Conservation (phyloP, 2,113 vertebrate species). For the Smithornis capensis region DNA sequence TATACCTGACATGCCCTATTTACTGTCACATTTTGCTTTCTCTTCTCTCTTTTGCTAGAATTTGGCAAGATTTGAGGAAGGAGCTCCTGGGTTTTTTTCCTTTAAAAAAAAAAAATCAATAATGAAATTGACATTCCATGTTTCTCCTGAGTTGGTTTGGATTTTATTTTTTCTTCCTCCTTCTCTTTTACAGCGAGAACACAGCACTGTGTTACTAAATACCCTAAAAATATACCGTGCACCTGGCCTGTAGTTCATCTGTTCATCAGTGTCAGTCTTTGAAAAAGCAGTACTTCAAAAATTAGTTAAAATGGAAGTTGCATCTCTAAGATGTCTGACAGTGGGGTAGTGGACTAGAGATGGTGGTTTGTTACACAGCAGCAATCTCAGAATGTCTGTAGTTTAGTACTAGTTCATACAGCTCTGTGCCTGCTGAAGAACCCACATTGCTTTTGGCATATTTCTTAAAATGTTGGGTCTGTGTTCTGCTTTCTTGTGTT, state of each 20-base stretch:
- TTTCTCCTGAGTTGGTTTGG: background rate
- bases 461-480: background rate
- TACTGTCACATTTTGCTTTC: background rate
- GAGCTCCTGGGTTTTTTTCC: background rate
- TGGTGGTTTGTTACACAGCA: background rate
- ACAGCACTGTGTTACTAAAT: background rate
- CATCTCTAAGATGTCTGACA: background rate
- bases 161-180: accelerated
- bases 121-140: background rate
- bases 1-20: background rate
- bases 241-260: background rate
- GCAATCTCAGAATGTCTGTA: background rate
- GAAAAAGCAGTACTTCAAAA: background rate
- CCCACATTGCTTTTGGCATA: background rate
- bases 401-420: background rate
- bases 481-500: background rate
- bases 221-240: background rate
- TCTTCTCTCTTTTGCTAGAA: background rate
- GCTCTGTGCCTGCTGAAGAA: background rate
- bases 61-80: background rate
- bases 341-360: background rate
- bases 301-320: background rate
- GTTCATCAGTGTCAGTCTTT: background rate
- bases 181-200: background rate
- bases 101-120: background rate